phyloP scores from a whole-genome alignment of 2,888 invertebrate species.

The Paralinhomoeus sp. region DNA sequence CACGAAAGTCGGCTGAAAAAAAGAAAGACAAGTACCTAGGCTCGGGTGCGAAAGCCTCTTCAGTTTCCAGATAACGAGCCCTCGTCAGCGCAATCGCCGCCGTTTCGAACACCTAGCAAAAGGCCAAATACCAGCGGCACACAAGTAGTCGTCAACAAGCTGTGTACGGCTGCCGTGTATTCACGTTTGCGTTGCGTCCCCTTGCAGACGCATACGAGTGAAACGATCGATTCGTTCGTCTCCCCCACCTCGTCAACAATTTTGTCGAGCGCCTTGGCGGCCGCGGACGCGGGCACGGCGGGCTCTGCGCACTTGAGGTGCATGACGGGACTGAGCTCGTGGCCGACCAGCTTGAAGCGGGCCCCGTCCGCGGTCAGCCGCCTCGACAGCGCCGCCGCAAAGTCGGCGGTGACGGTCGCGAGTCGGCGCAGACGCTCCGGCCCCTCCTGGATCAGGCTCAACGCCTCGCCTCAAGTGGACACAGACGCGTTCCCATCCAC shows the following conservation, averaged over 20 bases:
- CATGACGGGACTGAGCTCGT: conserved; percentile 2
- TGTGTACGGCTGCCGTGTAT: background rate
- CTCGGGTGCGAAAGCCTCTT: conserved; percentile 26
- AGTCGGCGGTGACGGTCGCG: conserved; percentile 3
- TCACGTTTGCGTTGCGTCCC: too few relatives aligned
- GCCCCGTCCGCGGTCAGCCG: background rate
- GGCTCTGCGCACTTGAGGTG: background rate
- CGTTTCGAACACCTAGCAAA: conserved; percentile 19
- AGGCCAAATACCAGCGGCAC: background rate
- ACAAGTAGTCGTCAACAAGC: background rate
- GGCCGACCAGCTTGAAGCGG: conserved; percentile 4
- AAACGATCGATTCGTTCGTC: too few relatives aligned
- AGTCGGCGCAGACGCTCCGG: conserved; percentile 14
- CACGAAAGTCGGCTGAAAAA: background rate
- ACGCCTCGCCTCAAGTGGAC: conserved; percentile 11
- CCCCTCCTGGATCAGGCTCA: conserved; percentile 19
- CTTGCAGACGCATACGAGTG: too few relatives aligned
- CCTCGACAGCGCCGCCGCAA: conserved; percentile 1
- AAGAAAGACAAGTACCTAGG: conserved; percentile 24
- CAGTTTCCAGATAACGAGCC: conserved; percentile 28
- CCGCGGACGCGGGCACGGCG: conserved; percentile 9
- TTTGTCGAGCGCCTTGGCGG: conserved; percentile 8
- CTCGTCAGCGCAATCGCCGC: conserved; percentile 26
- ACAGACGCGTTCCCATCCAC: background rate
- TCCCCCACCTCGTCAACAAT: conserved; percentile 6